A percentile compares a stretch with the other conserved stretches of the same genome.
Conservation (phyloP, 2,797 vertebrate genomes). For the Gadopsis marmoratus region DNA sequence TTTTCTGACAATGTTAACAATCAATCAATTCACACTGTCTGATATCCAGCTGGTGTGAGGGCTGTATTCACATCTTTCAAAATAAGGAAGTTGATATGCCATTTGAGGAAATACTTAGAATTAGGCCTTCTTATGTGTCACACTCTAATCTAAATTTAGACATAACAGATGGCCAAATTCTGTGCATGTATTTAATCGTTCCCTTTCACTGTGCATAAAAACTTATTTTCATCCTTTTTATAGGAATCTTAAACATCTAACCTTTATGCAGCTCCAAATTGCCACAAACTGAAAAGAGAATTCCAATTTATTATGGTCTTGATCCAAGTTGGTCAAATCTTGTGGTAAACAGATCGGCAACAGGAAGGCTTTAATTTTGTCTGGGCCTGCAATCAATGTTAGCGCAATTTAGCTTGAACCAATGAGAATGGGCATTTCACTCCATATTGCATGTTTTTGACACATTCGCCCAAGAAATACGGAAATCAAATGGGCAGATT, state of each 20-base stretch:
- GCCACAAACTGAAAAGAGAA: constrained; percentile 10
- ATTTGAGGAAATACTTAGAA: constrained; percentile 20
- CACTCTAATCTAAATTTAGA: neutral
- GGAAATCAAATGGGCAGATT: neutral
- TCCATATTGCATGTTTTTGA: neutral
- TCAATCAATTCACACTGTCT: neutral
- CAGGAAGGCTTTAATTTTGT: neutral
- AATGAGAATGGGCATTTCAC: neutral
- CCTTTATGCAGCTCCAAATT: neutral
- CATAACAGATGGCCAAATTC: neutral
- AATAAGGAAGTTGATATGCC: constrained; percentile 11
- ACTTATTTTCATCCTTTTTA: neutral
- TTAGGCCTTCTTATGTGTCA: neutral
- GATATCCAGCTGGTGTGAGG: accelerated
- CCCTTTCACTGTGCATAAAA: neutral
- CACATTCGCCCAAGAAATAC: neutral
- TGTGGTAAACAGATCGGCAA: neutral
- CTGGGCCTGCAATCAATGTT: constrained; percentile 12
- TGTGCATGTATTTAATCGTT: neutral
- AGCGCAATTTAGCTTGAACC: too few species aligned
- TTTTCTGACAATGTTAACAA: neutral
- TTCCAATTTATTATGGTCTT: neutral
- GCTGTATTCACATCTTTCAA: accelerated
- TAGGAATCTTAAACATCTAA: neutral
- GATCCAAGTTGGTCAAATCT: neutral